A percentile compares a stretch with the other conserved stretches of the same genome.
Conservation (phyloP, 2,113 vertebrate species). For the Propithecus coquereli region DNA sequence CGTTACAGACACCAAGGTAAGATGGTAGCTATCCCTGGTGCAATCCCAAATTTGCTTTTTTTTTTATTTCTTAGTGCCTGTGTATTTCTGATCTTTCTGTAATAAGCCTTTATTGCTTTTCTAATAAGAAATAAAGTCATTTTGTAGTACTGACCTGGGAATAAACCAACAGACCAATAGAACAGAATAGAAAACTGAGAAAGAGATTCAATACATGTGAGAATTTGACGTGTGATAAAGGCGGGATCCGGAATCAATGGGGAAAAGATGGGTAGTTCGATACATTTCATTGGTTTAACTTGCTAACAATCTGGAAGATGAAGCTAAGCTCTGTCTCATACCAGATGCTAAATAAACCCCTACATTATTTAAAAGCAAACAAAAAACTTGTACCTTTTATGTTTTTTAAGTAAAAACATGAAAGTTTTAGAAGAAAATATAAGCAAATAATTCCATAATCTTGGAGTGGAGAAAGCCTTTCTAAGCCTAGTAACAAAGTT, state of each 20-base stretch:
- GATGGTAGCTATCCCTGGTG: neutral
- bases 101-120: constrained; percentile 72
- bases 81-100: constrained; percentile 53
- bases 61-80: neutral
- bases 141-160: constrained; percentile 42
- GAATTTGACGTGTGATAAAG: constrained; percentile 46
- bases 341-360: neutral
- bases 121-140: constrained; percentile 73
- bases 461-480: neutral
- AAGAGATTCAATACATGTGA: constrained; percentile 51
- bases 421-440: neutral
- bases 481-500: neutral
- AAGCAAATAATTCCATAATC: neutral
- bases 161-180: constrained; percentile 68
- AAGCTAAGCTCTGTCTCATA: neutral
- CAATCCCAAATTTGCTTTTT: neutral
- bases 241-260: neutral
- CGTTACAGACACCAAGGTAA: neutral
- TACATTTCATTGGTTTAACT: neutral
- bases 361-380: neutral
- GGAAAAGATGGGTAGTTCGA: neutral
- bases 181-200: constrained; percentile 57
- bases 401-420: neutral
- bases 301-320: neutral
- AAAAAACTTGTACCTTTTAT: neutral